Evolutionary conservation across 2,113 vertebrate genomes (phyloP).

Genomic region (Rhinoderma darwinii): DNA sequence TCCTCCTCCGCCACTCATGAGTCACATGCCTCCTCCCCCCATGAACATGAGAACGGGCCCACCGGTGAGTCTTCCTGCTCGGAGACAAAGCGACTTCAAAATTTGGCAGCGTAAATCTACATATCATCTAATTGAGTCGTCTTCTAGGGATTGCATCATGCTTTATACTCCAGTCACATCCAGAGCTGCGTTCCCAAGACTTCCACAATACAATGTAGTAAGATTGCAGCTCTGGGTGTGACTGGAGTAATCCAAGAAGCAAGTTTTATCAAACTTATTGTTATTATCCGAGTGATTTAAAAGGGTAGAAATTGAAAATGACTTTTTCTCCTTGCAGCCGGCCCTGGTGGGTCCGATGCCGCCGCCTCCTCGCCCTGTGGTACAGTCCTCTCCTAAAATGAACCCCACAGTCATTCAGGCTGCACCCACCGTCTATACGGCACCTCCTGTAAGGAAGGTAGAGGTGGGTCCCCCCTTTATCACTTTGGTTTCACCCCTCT

Average conservation of each 20-base stretch:
- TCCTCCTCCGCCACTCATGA: slow-evolving; percentile 46
- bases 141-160: too few relatives aligned
- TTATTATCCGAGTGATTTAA: too few relatives aligned
- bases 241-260: too few relatives aligned
- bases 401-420: slow-evolving; percentile 80
- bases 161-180: too few relatives aligned
- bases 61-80: slow-evolving; percentile 25
- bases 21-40: slow-evolving; percentile 36
- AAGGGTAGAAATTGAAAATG: too few relatives aligned
- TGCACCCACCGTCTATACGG: slow-evolving; percentile 80
- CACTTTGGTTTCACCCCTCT: not conserved
- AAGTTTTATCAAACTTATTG: too few relatives aligned
- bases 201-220: too few relatives aligned
- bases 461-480: slow-evolving; percentile 61
- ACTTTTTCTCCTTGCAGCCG: slow-evolving; percentile 21
- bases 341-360: slow-evolving; percentile 70
- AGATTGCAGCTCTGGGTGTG: too few relatives aligned
- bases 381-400: slow-evolving; percentile 67
- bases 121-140: too few relatives aligned
- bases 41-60: slow-evolving; percentile 35
- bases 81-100: too few relatives aligned
- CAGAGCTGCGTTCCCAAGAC: too few relatives aligned
- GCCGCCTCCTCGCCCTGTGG: slow-evolving; percentile 64
- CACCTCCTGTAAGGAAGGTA: slow-evolving; percentile 72
- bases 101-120: too few relatives aligned